Evolutionary conservation across 2,797 vertebrate species (phyloP), one percentile per base, ranked within the genome.

Genomic region (Pseudocheirus occidentalis): DNA sequence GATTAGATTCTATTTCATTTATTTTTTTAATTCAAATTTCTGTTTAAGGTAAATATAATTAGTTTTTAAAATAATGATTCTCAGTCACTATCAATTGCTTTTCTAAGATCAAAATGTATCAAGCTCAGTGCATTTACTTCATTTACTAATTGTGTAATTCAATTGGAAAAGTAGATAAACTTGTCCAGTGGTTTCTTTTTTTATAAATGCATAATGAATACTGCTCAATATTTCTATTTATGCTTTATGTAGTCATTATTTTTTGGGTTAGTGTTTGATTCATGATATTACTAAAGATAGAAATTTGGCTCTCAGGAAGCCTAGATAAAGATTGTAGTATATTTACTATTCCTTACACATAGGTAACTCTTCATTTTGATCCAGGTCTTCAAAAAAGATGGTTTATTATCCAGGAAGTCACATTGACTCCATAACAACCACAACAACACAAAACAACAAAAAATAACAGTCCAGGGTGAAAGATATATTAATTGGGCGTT

Each of bases 151-250:
- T 97, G 97, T 97, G 96, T 97, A 98, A 98, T 96, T 96, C 96
- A 94, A 87, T 97, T 96, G 96, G 98, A 96, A 97, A 98, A 96
- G 92, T 98, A 98, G 98, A 98, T 98, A 98, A 98, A 96, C 96
- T 96, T 97, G 56, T 94, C 97, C 98, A 98, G 95, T 98, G 97
- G 93, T 90, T 98, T 95, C 94, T 97, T 97, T 97, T 62, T 96
- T 98, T 97, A 98, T 97, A 98, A 98, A 98, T 95, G 95, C 93
- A 96, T 96, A 92, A 87, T 95, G 59, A 28, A 97, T 96, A 93
- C 96, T 98, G 96, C 91, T 98, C 58, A 94, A 94, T 94, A 91
- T 98, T 98, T 98, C 95, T 34, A 7, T 91, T 73, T 97, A 91
- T 95, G 90, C 56, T 98, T 97, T 96, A 94, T 94, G 97, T 92